These are phyloP conservation scores for Triops longicaudatus DNA, from an alignment of 1,140 invertebrate genomes.

Conservation along the genomic window DNA sequence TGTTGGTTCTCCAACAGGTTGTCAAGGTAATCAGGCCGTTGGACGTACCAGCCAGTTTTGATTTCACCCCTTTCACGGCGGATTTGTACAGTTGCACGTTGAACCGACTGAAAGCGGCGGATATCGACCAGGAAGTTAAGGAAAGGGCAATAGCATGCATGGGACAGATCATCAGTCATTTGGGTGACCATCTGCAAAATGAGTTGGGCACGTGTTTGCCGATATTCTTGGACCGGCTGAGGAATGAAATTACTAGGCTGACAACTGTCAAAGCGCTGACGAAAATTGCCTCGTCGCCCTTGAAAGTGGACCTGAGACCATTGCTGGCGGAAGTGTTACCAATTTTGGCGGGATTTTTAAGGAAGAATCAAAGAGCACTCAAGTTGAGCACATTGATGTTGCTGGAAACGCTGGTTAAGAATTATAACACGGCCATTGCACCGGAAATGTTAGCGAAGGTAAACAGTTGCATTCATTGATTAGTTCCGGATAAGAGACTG, in stretches of 20 bases:
- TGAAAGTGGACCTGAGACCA: conserved; percentile 74
- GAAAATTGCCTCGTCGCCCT: conserved; percentile 81
- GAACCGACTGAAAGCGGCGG: conserved; percentile 78
- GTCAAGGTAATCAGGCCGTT: conserved; percentile 50
- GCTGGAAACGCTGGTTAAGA: conserved; percentile 79
- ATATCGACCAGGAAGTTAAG: conserved; percentile 98
- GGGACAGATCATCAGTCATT: conserved; percentile 86
- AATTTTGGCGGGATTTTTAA: conserved; percentile 82
- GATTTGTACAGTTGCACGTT: conserved; percentile 80
- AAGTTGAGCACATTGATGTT: conserved; percentile 85
- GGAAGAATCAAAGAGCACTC: conserved; percentile 93
- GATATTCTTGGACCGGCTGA: conserved; percentile 85
- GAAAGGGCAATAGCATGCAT: conserved; percentile 94
- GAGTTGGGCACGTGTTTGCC: conserved; percentile 79
- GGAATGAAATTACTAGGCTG: conserved; percentile 92
- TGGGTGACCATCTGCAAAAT: conserved; percentile 67
- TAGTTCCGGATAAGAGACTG: conserved; percentile 25
- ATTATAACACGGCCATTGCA: conserved; percentile 64
- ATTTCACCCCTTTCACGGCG: conserved; percentile 66
- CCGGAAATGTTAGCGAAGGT: conserved; percentile 63
- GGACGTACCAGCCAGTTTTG: conserved; percentile 52
- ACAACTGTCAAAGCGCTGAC: conserved; percentile 93
- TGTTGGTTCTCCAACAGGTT: conserved; percentile 85
- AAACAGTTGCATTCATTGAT: conserved; percentile 30
- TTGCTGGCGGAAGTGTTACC: conserved; percentile 83